Base-by-base conservation (phyloP, 1,140 invertebrate genomes). In the Nasonia longicornis region DNA sequence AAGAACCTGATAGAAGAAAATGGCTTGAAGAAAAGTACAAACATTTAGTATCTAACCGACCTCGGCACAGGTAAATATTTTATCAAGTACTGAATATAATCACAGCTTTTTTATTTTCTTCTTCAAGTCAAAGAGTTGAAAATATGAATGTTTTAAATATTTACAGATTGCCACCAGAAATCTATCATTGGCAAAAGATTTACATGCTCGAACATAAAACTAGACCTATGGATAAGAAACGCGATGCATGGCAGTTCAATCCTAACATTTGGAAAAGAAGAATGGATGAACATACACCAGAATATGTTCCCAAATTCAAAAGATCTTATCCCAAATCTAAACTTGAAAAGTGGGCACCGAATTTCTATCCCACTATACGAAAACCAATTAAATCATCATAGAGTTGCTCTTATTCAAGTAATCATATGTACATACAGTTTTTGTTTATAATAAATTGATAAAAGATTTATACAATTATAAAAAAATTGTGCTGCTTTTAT, bases 131-230 rank as follows among this genome's bases (percentile, higher is more conserved):
- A 82, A 38, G 67, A 71, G 1, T 75, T 70, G 45, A 76, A 72
- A 26, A 22, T 52, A 79, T 42, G 67, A 58, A 79, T 82, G 29
- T 38, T 71, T 29, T 22, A 11, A 78, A 83, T 83, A 83, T 73
- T 83, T 83, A 73, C 20, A 91, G 91, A 52, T 84, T 92, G 66
- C 14, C 89, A 42, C 93, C 95, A 42, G 95, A 96, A 90, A 91
- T 94, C 48, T 95, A 95, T 83, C 84, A 93, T 72, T 97, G 95
- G 95, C 95, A 96, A 84, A 92, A 92, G 72, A 94, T 96, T 77
- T 97, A 95, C 85, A 94, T 95, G 86, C 93, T 95, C 63, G 88
- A 94, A 84, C 86, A 93, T 82, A 92, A 95, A 20, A 95, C 93
- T 0, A 89, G 94, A 79, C 92, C 92, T 63, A 86, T 94, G 87